phyloP scores from a whole-genome alignment of 2,888 invertebrate species.

The Macropis europaea region DNA sequence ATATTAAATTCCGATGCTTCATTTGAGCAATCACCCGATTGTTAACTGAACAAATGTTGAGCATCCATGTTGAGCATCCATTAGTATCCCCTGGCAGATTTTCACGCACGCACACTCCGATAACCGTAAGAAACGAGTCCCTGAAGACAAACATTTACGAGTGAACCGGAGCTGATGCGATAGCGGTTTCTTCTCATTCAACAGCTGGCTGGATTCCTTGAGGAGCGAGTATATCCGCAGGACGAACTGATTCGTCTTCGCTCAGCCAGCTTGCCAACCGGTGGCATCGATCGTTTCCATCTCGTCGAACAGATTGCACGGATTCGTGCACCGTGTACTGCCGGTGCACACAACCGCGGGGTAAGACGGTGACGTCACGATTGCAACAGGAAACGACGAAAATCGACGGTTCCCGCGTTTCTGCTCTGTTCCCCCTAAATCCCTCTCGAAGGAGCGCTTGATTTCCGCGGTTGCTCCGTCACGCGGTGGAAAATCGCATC shows the following conservation, averaged over 20 bases:
- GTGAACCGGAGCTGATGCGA: constrained; percentile 34
- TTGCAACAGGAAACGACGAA: neutral
- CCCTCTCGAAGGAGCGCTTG: neutral
- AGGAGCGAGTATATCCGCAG: constrained; percentile 14
- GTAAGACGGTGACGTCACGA: constrained; percentile 1
- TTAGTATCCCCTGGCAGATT: neutral
- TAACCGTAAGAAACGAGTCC: constrained; percentile 20
- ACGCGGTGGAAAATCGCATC: neutral
- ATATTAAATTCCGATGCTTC: too few species aligned
- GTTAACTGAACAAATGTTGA: too few species aligned
- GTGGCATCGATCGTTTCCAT: constrained; percentile 66
- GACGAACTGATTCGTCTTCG: constrained; percentile 34
- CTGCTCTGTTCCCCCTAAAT: neutral
- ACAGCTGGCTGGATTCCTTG: constrained; percentile 53
- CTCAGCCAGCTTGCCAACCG: constrained; percentile 65
- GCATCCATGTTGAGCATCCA: too few species aligned
- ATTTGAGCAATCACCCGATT: neutral
- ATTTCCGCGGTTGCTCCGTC: neutral
- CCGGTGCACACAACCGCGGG: constrained; percentile 12
- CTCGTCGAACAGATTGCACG: constrained; percentile 56
- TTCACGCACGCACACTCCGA: neutral
- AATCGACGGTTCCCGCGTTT: neutral
- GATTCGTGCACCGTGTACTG: constrained; percentile 27
- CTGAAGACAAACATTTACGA: constrained; percentile 46
- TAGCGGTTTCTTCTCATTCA: constrained; percentile 15